Percentiles rank a stretch among this genome's conserved stretches.
Evolutionary conservation across 64 coral and sea anemone species (phyloP).

Genomic region (Anthopleura sola): DNA sequence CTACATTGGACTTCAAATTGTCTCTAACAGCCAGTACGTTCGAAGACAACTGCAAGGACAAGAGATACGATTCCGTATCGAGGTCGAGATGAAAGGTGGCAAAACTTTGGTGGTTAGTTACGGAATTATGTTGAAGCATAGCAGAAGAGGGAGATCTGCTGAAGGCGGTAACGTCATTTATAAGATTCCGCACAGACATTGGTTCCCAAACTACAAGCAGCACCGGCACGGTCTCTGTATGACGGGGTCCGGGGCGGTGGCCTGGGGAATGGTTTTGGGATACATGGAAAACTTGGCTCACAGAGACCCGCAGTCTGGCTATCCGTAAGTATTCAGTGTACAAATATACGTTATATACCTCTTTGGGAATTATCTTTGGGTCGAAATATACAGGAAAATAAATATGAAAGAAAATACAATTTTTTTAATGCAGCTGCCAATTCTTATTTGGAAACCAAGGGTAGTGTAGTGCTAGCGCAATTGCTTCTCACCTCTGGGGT

Average conservation of each 20-base stretch:
- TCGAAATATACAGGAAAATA: too few relatives aligned
- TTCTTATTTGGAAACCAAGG: too few relatives aligned
- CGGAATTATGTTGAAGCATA: constrained; percentile 61
- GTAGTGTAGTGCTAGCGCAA: too few relatives aligned
- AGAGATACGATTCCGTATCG: constrained; percentile 81
- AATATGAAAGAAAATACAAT: too few relatives aligned
- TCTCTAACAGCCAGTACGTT: constrained; percentile 50
- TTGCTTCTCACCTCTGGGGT: too few relatives aligned
- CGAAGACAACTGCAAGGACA: constrained; percentile 75
- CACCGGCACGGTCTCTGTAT: constrained; percentile 53
- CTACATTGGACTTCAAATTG: constrained; percentile 58
- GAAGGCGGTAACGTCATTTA: neutral
- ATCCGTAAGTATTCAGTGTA: constrained; percentile 48
- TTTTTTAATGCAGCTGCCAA: too few relatives aligned
- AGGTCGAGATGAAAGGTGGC: constrained; percentile 33
- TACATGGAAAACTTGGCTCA: constrained; percentile 72
- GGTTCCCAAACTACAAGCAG: constrained; percentile 70
- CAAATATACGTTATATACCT: neutral
- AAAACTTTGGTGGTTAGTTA: constrained; percentile 61
- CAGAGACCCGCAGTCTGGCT: constrained; percentile 25
- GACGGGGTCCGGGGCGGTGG: constrained; percentile 78
- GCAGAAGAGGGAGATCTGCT: constrained; percentile 44
- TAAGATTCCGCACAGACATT: constrained; percentile 42
- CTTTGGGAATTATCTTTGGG: too few relatives aligned
- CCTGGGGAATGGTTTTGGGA: constrained; percentile 81